A percentile compares a stretch with the other conserved stretches of the same genome.
Conservation (phyloP, 2,797 vertebrate genomes). For the Fratercula arctica region DNA sequence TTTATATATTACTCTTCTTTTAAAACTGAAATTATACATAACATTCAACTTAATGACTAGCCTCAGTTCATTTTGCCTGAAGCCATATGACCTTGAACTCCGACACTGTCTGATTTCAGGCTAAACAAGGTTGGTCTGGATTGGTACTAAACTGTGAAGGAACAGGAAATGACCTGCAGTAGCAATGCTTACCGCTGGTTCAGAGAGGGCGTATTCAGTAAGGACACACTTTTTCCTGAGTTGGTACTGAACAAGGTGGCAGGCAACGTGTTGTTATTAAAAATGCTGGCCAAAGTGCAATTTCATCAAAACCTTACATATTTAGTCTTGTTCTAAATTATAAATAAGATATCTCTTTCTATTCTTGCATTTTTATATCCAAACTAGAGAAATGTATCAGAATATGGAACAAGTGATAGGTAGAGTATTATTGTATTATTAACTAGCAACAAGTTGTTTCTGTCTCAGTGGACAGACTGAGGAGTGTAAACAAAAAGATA, state of each 20-base stretch:
- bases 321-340: background rate
- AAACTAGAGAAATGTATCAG: background rate
- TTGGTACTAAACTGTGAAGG: background rate
- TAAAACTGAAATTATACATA: background rate
- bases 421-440: background rate
- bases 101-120: background rate
- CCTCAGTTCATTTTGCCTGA: background rate
- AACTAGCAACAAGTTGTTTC: background rate
- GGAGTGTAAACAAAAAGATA: background rate
- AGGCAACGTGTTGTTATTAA: background rate
- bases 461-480: background rate
- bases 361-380: background rate
- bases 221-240: background rate
- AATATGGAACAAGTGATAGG: background rate
- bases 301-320: background rate
- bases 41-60: background rate
- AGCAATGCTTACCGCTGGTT: background rate
- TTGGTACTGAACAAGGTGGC: background rate
- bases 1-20: background rate
- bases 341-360: background rate
- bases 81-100: background rate
- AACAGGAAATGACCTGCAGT: conserved; percentile 31
- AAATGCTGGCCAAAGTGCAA: background rate
- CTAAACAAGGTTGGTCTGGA: background rate
- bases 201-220: background rate